Conservation (phyloP, 2,888 invertebrate species). For the Lasioglossum villosulum region DNA sequence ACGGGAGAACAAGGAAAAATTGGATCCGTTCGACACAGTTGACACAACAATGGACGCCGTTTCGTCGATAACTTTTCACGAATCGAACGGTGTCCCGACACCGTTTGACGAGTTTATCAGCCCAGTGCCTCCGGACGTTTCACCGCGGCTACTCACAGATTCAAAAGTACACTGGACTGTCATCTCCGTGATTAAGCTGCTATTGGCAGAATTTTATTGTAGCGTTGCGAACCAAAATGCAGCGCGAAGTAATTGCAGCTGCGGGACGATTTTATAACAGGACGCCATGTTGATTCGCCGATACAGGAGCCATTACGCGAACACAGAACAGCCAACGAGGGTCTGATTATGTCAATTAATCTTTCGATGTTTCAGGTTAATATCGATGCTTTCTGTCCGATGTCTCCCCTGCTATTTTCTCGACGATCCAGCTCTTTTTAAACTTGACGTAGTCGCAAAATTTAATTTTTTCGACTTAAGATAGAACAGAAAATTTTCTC, state of each 20-base stretch:
- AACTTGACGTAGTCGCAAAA: too few species aligned
- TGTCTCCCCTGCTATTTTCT: too few species aligned
- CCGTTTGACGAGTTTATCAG: slow-evolving; percentile 57
- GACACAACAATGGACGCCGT: slow-evolving; percentile 3
- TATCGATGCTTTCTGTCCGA: neutral
- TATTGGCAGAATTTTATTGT: slow-evolving; percentile 56
- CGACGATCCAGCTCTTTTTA: too few species aligned
- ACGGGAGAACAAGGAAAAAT: neutral
- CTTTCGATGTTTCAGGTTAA: neutral
- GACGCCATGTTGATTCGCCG: neutral
- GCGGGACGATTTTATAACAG: slow-evolving; percentile 19
- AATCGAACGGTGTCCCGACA: slow-evolving; percentile 6
- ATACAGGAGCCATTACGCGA: neutral
- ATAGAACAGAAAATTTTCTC: too few species aligned
- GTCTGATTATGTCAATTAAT: neutral
- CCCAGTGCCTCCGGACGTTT: slow-evolving; percentile 31
- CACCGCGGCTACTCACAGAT: slow-evolving; percentile 62
- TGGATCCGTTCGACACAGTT: slow-evolving; percentile 5
- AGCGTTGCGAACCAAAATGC: neutral
- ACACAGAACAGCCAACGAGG: neutral
- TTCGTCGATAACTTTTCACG: slow-evolving; percentile 23
- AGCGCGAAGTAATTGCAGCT: slow-evolving; percentile 26
- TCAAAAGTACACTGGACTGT: slow-evolving; percentile 54
- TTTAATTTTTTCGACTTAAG: too few species aligned
- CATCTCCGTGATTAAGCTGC: slow-evolving; percentile 70